Evolutionary conservation across 2,888 invertebrate species (phyloP).

Genomic region (Melangyna quadrimaculata): DNA sequence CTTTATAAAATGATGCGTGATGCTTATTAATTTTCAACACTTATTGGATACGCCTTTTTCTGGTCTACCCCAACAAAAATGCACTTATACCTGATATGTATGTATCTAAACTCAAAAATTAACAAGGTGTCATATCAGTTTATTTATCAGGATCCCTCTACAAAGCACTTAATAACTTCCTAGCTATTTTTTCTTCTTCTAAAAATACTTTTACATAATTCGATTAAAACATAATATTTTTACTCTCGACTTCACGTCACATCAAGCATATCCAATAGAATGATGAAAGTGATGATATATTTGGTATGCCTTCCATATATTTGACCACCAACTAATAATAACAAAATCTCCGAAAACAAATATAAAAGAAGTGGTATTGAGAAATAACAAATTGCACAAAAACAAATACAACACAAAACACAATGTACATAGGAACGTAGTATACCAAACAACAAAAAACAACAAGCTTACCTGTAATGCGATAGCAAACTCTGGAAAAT

Average conservation of each 20-base stretch:
- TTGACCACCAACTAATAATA: slow-evolving; percentile 23
- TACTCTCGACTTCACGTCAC: background rate
- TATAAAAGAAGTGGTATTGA: background rate
- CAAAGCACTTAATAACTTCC: too few species aligned
- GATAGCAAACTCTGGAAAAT: slow-evolving; percentile 91
- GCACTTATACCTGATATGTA: too few species aligned
- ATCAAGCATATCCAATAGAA: background rate
- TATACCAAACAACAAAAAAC: background rate
- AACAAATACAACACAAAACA: slow-evolving; percentile 32
- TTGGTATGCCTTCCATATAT: background rate
- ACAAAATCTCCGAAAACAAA: background rate
- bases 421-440: background rate
- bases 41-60: too few species aligned
- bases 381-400: background rate
- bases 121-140: too few species aligned
- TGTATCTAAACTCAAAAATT: too few species aligned
- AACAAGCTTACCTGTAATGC: slow-evolving; percentile 85
- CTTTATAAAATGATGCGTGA: too few species aligned
- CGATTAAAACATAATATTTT: background rate
- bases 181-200: too few species aligned
- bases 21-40: too few species aligned
- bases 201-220: too few species aligned
- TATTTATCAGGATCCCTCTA: too few species aligned
- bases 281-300: background rate
- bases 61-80: too few species aligned